Evolutionary conservation across 1,140 invertebrate genomes (phyloP).

Genomic region (Chironomus striatipennis): DNA sequence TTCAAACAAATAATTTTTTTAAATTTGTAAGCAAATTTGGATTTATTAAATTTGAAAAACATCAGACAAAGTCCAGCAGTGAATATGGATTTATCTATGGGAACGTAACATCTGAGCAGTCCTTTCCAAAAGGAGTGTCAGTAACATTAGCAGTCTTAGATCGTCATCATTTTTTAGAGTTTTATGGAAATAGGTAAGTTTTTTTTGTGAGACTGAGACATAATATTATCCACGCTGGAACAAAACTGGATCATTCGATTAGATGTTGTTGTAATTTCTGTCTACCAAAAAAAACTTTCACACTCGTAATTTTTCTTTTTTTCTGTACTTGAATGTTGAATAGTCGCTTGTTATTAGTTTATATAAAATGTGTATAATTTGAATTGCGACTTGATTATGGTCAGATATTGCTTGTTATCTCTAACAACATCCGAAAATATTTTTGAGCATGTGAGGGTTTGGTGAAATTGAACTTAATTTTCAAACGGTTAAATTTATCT

Average conservation of each 20-base stretch:
- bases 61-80: constrained; percentile 61
- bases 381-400: too few relatives aligned
- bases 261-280: constrained; percentile 29
- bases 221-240: constrained; percentile 27
- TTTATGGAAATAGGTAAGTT: constrained; percentile 66
- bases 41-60: constrained; percentile 89
- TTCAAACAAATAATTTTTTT: constrained; percentile 70
- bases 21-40: constrained; percentile 91
- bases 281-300: neutral
- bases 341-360: too few relatives aligned
- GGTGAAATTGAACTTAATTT: too few relatives aligned
- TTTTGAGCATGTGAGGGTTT: too few relatives aligned
- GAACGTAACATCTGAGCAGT: constrained; percentile 69
- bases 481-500: too few relatives aligned
- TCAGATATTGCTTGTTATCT: too few relatives aligned
- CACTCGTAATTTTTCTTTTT: too few relatives aligned
- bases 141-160: constrained; percentile 81
- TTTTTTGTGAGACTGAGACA: too few relatives aligned
- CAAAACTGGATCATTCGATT: neutral
- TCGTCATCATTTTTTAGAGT: constrained; percentile 76
- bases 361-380: too few relatives aligned
- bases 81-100: constrained; percentile 87
- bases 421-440: too few relatives aligned
- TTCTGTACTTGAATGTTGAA: too few relatives aligned
- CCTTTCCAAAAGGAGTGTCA: constrained; percentile 47